Base-by-base conservation (phyloP, 2,797 vertebrate species). In the Siniperca undulata region DNA sequence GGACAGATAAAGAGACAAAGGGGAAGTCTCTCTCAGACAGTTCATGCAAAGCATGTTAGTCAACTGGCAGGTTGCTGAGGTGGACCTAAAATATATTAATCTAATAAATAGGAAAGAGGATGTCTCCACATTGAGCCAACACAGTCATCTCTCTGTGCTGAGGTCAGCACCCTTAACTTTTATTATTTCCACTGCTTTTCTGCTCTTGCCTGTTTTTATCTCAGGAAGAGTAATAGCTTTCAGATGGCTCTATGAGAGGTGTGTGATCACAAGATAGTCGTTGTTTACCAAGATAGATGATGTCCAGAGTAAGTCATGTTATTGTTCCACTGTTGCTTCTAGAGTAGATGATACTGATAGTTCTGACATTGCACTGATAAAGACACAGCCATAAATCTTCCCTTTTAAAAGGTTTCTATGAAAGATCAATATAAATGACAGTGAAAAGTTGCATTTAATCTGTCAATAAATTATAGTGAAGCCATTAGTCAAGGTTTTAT, bases 81-180 rank as follows among this genome's bases (percentile, higher is more conserved):
- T 72, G 65, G 86, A 86, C 68, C 74, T 76, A 79, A 84, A 83
- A 83, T 82, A 91, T 93, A 92, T 93, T 85, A 87, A 92, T 89
- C 82, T 82, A 86, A 87, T 94, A 92, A 95, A 95, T 86, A 86
- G 76, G 74, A 74, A 70, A 82, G 88, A 84, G 87, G 87, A 91
- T 83, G 78, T 91, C 88, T 93, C 71, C 44, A 14, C 30, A 62
- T 77, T 30, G 59, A 79, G 94, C 91, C 89, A 92, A 70, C 72
- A 77, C 74, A 69, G 70, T 65, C 56, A 60, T 80, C 52, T 38
- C 30, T 68, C 72, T 76, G 4, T 56, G 83, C 91, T 93, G 91
- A 90, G 81, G 83, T 94, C 92, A 93, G 93, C 89, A 81, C 24
- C 79, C 77, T 83, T 73, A 83, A 80, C 60, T 86, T 93, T 91